These are phyloP conservation scores for Noturus placidus DNA, from an alignment of 2,113 vertebrate genomes.

Conservation along the genomic window DNA sequence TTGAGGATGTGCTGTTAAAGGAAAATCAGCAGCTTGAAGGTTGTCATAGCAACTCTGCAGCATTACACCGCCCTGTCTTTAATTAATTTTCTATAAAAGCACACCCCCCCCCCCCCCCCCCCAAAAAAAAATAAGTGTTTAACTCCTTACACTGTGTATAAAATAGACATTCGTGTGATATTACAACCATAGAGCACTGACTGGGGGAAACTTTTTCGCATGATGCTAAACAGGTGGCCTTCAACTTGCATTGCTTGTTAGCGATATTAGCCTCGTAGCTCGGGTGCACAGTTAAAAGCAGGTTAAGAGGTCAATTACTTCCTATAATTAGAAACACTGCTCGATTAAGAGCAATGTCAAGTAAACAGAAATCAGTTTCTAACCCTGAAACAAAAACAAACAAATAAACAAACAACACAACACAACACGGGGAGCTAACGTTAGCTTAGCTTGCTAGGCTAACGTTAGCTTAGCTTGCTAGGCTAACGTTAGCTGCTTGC, in stretches of 20 bases:
- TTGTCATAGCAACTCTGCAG: background rate
- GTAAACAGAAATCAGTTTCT: background rate
- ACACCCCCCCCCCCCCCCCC: too few relatives aligned
- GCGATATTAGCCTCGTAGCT: background rate
- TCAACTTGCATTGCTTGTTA: background rate
- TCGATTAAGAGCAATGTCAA: background rate
- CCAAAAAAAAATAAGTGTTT: background rate
- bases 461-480: slow-evolving; percentile 18
- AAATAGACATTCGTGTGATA: background rate
- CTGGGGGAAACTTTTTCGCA: background rate
- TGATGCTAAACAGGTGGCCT: background rate
- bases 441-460: slow-evolving; percentile 19
- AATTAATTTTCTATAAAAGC: background rate
- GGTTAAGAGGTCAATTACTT: background rate
- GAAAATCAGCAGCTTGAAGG: background rate
- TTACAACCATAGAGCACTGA: background rate
- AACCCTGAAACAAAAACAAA: background rate
- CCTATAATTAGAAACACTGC: background rate
- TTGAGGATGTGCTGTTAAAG: background rate
- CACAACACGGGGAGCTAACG: slow-evolving; percentile 9
- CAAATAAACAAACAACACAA: background rate
- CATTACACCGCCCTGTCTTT: background rate
- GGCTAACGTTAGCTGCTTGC: background rate
- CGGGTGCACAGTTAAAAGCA: background rate
- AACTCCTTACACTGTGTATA: background rate